Evolutionary conservation across 64 coral and sea anemone genomes (phyloP), one percentile per base, ranked within the genome.

Genomic region (Anthopleura sola): DNA sequence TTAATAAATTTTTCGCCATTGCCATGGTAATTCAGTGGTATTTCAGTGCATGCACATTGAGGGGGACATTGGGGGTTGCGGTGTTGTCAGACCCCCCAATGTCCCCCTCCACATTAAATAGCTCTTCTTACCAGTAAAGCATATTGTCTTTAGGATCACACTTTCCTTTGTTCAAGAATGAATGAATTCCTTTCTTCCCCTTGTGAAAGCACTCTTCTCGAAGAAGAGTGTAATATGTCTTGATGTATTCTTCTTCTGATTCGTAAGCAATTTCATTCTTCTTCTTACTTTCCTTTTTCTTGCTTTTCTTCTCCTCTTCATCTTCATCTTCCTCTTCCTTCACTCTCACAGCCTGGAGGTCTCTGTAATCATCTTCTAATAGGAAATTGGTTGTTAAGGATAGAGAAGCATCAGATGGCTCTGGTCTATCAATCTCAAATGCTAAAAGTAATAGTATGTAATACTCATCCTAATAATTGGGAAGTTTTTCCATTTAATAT

Each of bases 181-280:
- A 78, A 44, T 32, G 20, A 47, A 94, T 94, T 29, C 88, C 92
- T 49, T 87, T 90, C 54, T 90, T 87, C 38, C 87, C 78, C 32
- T 90, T 90, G 68, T 86, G 82, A 47, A 94, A 94, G 78, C 92
- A 94, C 53, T 94, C 92, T 55, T 87, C 92, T 78, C 92, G 74
- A 24, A 94, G 49, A 37, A 93, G 58, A 76, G 34, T 86, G 58
- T 88, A 93, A 56, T 88, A 36, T 15, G 91, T 93, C 40, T 86
- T 50, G 13, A 82, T 60, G 47, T 89, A 93, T 16, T 93, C 86
- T 19, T 80, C 82, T 24, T 88, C 83, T 38, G 91, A 89, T 20
- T 82, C 28, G 20, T 86, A 89, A 29, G 75, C 68, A 15, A 36
- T 38, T 2, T 83, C 85, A 21, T 60, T 13, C 24, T 60, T 24